Conservation (phyloP, 2,113 vertebrate species). For the Melanostigma gelatinosum region DNA sequence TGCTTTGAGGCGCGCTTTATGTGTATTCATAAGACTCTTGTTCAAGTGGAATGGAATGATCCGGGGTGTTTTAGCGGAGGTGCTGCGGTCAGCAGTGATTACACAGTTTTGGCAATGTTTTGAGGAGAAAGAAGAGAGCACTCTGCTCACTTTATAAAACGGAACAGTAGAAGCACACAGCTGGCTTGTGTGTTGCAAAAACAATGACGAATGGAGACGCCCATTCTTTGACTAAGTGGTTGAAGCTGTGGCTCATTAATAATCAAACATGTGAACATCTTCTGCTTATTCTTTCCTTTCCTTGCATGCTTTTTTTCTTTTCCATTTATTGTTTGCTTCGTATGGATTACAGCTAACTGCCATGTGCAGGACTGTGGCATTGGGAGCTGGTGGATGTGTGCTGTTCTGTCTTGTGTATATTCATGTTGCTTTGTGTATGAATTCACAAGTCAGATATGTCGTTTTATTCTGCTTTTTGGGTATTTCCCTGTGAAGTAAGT, state of each 20-base stretch:
- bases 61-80: neutral
- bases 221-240: neutral
- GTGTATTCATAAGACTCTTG: conserved; percentile 47
- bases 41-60: conserved; percentile 32
- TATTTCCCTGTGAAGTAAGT: neutral
- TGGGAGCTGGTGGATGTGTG: neutral
- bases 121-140: neutral
- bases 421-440: neutral
- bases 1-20: conserved; percentile 31
- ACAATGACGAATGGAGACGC: neutral
- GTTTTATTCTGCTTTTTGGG: neutral
- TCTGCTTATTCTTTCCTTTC: neutral
- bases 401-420: neutral
- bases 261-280: neutral
- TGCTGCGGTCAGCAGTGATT: conserved; percentile 4
- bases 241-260: neutral
- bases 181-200: neutral
- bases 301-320: neutral
- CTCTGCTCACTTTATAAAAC: neutral
- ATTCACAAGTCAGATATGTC: neutral
- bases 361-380: neutral
- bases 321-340: neutral
- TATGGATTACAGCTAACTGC: neutral
- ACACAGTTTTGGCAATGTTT: neutral
- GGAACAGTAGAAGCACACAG: neutral